Conservation (phyloP, 2,888 invertebrate genomes). For the Magallana nippona region DNA sequence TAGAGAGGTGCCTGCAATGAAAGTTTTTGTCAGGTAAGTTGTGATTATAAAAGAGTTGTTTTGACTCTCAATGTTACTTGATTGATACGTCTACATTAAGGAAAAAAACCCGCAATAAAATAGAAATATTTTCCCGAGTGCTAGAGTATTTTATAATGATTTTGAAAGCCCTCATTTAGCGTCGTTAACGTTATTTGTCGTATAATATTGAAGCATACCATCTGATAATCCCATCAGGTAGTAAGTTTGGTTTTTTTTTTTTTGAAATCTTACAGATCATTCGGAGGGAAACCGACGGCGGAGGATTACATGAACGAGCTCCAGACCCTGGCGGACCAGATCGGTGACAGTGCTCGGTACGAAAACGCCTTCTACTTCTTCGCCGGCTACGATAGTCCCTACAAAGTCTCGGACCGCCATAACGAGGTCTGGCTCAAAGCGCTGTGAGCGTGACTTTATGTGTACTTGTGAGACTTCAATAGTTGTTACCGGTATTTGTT, state of each 20-base stretch:
- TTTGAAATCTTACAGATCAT: constrained; percentile 53
- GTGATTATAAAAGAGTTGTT: no score
- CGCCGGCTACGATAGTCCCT: constrained; percentile 65
- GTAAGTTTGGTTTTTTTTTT: no score
- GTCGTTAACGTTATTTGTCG: no score
- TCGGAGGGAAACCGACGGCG: constrained; percentile 57
- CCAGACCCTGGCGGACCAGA: constrained; percentile 53
- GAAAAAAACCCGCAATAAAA: no score
- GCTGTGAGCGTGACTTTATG: neutral
- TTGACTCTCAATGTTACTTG: no score
- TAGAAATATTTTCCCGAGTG: no score
- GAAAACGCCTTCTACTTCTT: constrained; percentile 56
- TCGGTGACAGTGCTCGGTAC: constrained; percentile 49
- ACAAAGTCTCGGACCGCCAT: constrained; percentile 58
- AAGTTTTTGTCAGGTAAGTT: constrained; percentile 56
- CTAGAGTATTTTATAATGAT: no score
- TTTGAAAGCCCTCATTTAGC: no score
- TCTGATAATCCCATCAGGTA: no score
- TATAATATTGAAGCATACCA: no score
- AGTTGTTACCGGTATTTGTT: no score
- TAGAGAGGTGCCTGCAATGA: constrained; percentile 50
- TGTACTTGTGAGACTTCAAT: neutral
- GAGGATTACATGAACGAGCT: constrained; percentile 47
- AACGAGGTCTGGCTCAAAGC: constrained; percentile 65
- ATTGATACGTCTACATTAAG: no score